Percentiles rank a stretch among this genome's conserved stretches.
phyloP scores from a whole-genome alignment of 1,140 invertebrate genomes.

The Drosophila aff. region DNA sequence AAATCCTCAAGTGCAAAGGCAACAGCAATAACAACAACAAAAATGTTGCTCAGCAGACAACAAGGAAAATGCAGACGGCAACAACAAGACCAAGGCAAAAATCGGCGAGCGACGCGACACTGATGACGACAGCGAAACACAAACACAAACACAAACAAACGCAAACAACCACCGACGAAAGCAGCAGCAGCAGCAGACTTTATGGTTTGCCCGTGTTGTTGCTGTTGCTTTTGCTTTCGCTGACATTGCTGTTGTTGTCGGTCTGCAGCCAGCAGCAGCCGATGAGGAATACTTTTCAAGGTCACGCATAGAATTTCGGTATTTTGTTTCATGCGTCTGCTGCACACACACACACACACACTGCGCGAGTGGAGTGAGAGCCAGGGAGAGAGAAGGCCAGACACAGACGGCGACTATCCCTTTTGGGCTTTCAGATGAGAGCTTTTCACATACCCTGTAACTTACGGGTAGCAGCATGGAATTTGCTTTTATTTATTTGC shows the following conservation, averaged over 20 bases:
- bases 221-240: slow-evolving; percentile 21
- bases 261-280: slow-evolving; percentile 49
- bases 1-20: slow-evolving; percentile 17
- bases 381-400: slow-evolving; percentile 6
- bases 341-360: slow-evolving; percentile 54
- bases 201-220: slow-evolving; percentile 29
- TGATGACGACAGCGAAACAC: slow-evolving; percentile 46
- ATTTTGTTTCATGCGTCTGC: slow-evolving; percentile 82
- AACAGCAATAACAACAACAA: slow-evolving; percentile 46
- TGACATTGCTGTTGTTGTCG: slow-evolving; percentile 33
- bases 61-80: slow-evolving; percentile 81
- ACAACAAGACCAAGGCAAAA: slow-evolving; percentile 59
- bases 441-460: slow-evolving; percentile 51
- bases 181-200: slow-evolving; percentile 57
- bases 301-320: slow-evolving; percentile 83
- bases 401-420: slow-evolving; percentile 54
- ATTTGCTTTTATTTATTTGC: neutral
- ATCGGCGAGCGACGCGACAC: slow-evolving; percentile 32
- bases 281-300: slow-evolving; percentile 82
- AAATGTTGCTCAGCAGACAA: slow-evolving; percentile 74
- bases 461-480: too few relatives aligned
- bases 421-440: slow-evolving; percentile 62
- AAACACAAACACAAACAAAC: slow-evolving; percentile 38
- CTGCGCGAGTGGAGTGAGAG: neutral
- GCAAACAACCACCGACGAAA: slow-evolving; percentile 74